phyloP scores from a whole-genome alignment of 2,888 invertebrate species.

The Electrophaes corylata region DNA sequence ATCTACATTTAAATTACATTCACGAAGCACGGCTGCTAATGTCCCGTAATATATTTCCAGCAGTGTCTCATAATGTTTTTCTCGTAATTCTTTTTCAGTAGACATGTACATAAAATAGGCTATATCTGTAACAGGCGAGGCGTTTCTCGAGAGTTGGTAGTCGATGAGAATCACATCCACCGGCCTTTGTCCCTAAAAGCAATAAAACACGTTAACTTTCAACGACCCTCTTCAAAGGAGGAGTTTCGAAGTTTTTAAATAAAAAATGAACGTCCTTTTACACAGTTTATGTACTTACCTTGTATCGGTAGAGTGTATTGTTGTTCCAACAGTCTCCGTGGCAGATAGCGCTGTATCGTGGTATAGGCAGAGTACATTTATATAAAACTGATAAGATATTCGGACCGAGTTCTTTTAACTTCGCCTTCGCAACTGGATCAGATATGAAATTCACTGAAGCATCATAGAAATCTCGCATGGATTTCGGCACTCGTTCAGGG shows the following conservation, averaged over 20 bases:
- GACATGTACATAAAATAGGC: constrained; percentile 69
- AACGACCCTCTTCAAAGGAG: constrained; percentile 28
- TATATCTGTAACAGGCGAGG: constrained; percentile 67
- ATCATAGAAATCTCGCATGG: constrained; percentile 57
- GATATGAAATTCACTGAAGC: constrained; percentile 59
- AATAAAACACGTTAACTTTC: constrained; percentile 33
- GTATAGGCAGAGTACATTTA: constrained; percentile 53
- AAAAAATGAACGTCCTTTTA: constrained; percentile 17
- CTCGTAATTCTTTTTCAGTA: constrained; percentile 56
- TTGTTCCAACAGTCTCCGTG: constrained; percentile 74
- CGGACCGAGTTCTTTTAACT: constrained; percentile 51
- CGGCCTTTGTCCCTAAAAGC: constrained; percentile 60
- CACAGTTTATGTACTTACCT: constrained; percentile 47
- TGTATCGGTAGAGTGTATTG: constrained; percentile 61
- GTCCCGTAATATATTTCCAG: constrained; percentile 65
- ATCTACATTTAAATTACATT: constrained; percentile 59
- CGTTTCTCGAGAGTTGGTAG: constrained; percentile 60
- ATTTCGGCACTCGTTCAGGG: constrained; percentile 51
- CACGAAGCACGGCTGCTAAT: constrained; percentile 60
- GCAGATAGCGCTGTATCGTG: constrained; percentile 57
- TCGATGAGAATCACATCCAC: constrained; percentile 65
- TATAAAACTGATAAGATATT: constrained; percentile 55
- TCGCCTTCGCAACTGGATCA: constrained; percentile 49
- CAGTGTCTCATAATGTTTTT: constrained; percentile 55
- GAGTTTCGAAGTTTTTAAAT: constrained; percentile 27